phyloP scores from a whole-genome alignment of 2,113 vertebrate species.

The Clarias batrachus region DNA sequence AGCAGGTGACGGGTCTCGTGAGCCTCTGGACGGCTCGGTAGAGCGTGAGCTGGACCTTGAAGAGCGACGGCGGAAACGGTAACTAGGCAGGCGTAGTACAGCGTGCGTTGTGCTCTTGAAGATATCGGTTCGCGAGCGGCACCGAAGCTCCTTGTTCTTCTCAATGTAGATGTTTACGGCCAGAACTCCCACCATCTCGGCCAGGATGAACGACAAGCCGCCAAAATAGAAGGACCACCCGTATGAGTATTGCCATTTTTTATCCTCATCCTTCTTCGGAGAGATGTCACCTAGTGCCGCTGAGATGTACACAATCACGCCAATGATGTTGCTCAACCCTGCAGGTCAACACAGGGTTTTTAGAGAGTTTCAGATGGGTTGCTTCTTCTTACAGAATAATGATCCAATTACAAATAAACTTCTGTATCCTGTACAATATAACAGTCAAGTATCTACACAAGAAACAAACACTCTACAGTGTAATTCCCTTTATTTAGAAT shows the following conservation, averaged over 20 bases:
- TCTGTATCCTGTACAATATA: not conserved
- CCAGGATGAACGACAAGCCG: constrained; percentile 91
- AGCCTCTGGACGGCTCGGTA: constrained; percentile 82
- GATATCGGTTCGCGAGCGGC: constrained; percentile 87
- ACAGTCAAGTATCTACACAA: not conserved
- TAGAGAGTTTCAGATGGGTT: not conserved
- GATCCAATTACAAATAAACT: not conserved
- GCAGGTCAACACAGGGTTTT: constrained; percentile 20
- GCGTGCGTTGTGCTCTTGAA: constrained; percentile 84
- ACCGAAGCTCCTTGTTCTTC: constrained; percentile 89
- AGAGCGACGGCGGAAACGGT: constrained; percentile 86
- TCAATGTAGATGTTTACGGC: constrained; percentile 93
- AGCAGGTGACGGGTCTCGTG: constrained; percentile 76
- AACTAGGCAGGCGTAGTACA: constrained; percentile 88
- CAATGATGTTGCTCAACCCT: constrained; percentile 94
- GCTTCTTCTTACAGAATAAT: not conserved
- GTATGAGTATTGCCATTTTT: constrained; percentile 91
- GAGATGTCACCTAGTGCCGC: constrained; percentile 89
- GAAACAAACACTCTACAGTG: no score
- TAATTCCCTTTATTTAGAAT: no score
- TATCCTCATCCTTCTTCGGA: constrained; percentile 87
- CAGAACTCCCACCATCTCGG: constrained; percentile 90
- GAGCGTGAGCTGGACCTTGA: constrained; percentile 86
- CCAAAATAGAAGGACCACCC: constrained; percentile 95
- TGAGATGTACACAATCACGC: constrained; percentile 93